These are phyloP conservation scores for Trachymyrmex cornetzi DNA, from an alignment of 1,140 invertebrate species.

Conservation along the genomic window DNA sequence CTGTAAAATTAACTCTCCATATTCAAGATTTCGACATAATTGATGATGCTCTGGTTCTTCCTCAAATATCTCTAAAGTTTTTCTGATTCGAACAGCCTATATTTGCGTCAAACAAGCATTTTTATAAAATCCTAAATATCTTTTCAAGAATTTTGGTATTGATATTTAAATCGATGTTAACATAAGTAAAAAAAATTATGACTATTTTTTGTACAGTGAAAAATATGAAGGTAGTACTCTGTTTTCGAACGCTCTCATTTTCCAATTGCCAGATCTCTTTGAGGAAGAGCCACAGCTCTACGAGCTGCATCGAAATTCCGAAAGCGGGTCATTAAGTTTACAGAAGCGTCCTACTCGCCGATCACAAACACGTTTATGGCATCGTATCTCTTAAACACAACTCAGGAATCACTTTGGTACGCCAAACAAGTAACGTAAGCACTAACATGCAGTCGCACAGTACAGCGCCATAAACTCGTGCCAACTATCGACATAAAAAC, in stretches of 20 bases:
- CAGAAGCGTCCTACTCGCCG: constrained; percentile 59
- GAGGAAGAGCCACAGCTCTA: neutral
- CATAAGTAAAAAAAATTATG: neutral
- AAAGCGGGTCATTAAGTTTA: neutral
- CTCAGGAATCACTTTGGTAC: constrained; percentile 70
- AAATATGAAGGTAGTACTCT: neutral
- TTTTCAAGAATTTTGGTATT: neutral
- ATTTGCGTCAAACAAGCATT: neutral
- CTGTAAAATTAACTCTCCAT: constrained; percentile 6
- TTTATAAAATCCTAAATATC: neutral
- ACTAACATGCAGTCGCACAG: constrained; percentile 83
- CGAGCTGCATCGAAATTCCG: neutral
- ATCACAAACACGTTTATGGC: constrained; percentile 60
- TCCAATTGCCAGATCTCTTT: neutral
- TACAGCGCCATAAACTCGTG: constrained; percentile 81
- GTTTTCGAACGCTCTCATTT: neutral
- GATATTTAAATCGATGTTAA: neutral
- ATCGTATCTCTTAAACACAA: constrained; percentile 65
- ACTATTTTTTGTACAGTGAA: neutral
- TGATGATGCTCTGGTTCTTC: neutral
- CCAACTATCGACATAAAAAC: constrained; percentile 80
- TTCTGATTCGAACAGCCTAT: neutral
- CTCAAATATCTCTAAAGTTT: neutral
- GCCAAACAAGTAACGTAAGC: constrained; percentile 78
- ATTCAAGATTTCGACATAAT: constrained; percentile 1